phyloP scores from a whole-genome alignment of 2,888 invertebrate species.

The Malacosoma neustria region DNA sequence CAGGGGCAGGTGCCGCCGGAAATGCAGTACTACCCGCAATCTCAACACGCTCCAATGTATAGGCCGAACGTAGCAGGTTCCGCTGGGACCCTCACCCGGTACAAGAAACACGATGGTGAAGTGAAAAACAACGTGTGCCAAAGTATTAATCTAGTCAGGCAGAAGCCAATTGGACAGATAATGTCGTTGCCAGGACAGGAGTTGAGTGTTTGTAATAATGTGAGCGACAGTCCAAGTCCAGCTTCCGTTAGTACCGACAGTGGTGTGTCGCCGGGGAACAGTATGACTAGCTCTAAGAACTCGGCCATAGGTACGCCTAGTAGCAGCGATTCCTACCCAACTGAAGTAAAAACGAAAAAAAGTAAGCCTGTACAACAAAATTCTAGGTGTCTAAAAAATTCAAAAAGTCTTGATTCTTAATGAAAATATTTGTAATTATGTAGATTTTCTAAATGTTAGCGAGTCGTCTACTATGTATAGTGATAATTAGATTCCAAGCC shows the following conservation, averaged over 20 bases:
- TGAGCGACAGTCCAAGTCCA: constrained; percentile 59
- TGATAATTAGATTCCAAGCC: constrained; percentile 59
- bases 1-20: constrained; percentile 49
- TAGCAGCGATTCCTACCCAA: constrained; percentile 30
- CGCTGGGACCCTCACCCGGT: constrained; percentile 61
- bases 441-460: constrained; percentile 73
- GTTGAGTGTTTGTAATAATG: constrained; percentile 57
- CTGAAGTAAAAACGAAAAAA: constrained; percentile 51
- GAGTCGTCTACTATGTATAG: constrained; percentile 43
- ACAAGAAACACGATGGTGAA: constrained; percentile 56
- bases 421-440: constrained; percentile 62
- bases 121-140: constrained; percentile 59
- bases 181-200: constrained; percentile 62
- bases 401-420: constrained; percentile 69
- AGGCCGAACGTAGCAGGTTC: constrained; percentile 63
- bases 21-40: constrained; percentile 62
- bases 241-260: constrained; percentile 63
- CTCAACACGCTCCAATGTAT: constrained; percentile 62
- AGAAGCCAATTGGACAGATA: constrained; percentile 68
- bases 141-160: constrained; percentile 69
- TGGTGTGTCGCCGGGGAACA: constrained; percentile 61
- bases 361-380: constrained; percentile 38
- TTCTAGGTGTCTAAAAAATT: constrained; percentile 58
- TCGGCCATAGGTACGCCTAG: constrained; percentile 45
- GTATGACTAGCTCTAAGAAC: constrained; percentile 52